Percentiles rank a stretch among this genome's conserved stretches.
Conservation (phyloP, 2,113 vertebrate genomes). For the Corythornis vintsioides region DNA sequence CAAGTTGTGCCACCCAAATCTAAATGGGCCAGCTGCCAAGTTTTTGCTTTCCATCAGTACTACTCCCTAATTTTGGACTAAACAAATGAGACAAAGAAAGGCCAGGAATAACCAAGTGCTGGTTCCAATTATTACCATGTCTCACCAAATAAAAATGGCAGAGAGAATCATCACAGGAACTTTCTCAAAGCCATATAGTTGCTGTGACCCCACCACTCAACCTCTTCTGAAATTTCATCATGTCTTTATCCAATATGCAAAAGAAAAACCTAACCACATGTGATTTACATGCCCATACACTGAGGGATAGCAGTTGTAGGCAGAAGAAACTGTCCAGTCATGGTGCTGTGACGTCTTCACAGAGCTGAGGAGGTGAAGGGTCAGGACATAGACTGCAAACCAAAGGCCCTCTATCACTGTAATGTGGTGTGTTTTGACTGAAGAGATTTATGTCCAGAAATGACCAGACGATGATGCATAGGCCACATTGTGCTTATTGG, state of each 20-base stretch:
- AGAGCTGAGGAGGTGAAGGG: background rate
- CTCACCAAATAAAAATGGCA: background rate
- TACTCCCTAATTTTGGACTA: background rate
- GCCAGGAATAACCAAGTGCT: background rate
- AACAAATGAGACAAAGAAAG: background rate
- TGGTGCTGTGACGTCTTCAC: background rate
- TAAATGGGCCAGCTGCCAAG: background rate
- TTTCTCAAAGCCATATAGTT: background rate
- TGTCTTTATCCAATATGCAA: background rate
- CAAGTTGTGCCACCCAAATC: background rate
- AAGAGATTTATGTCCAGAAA: conserved; percentile 4
- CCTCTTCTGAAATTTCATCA: background rate
- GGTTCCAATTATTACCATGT: background rate
- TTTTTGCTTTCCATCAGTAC: background rate
- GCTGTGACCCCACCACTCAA: background rate
- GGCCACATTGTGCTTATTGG: background rate
- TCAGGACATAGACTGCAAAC: background rate
- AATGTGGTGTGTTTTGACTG: background rate
- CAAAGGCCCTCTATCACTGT: background rate
- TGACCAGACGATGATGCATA: background rate
- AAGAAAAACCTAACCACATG: background rate
- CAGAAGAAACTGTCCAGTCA: background rate
- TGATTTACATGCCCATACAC: background rate
- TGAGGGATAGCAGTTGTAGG: background rate
- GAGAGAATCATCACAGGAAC: background rate